Evolutionary conservation across 2,113 vertebrate species (phyloP), one percentile per base, ranked within the genome.

Genomic region (Myrmophylax atrothorax): DNA sequence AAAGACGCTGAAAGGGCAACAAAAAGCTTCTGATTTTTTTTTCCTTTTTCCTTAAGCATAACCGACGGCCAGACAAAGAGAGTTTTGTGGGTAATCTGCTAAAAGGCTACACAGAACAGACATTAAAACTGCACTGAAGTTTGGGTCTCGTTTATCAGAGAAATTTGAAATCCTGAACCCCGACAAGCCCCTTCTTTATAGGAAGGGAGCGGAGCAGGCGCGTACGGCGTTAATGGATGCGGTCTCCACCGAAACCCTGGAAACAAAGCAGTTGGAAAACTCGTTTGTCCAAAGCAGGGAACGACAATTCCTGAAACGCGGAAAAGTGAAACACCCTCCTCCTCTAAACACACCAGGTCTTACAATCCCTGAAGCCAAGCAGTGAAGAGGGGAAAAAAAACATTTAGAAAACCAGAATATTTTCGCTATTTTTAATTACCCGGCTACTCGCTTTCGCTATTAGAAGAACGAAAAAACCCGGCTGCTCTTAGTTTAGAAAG

Each of bases 261-360:
- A 67, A 46, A 97, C 95, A 97, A 97, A 93, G 95, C 90, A 59
- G 52, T 6, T 38, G 53, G 90, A 84, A 94, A 94, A 91, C 69
- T 81, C n/a, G 53, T 58, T 84, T 38, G 56, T 9, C 90, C 67
- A 22, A 87, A 70, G 56, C 42, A 17, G 1, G 38, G 81, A 87
- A 33, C 50, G 12, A 33, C 89, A 50, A 46, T 33, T 66, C 55
- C 60, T 90, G 66, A 75, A 62, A 47, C 17, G 20, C 70, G 42
- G 60, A 52, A 10, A 63, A 79, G 28, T 2, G n/a, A 80, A 35
- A 67, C 28, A 46, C 38, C 47, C 70, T 19, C 68, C 80, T 68
- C 46, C 87, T 77, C n/a, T 14, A 12, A 69, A 18, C 2, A 77
- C 15, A 24, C 7, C 49, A 18, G 58, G 77, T 33, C 84, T 38